Evolutionary conservation across 2,888 invertebrate genomes (phyloP), one percentile per base, ranked within the genome.

Genomic region (Opisthograptis luteolata): DNA sequence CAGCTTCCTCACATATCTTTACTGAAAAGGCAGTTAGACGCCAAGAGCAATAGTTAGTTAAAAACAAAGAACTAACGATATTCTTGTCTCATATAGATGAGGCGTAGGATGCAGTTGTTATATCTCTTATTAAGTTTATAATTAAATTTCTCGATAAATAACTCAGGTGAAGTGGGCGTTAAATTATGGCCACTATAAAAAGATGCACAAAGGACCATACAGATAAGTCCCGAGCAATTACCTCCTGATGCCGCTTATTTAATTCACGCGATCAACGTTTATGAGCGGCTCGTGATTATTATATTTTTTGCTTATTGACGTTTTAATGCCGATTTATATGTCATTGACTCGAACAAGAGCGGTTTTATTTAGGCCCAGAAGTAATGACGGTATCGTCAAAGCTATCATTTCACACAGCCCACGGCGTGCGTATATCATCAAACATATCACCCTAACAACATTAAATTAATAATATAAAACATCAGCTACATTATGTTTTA

Each of bases 141-240:
- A 81, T 84, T 83, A 82, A 78, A 78, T 77, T 57, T 80, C 72
- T 73, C 68, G 66, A 78, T 81, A 80, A 79, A 79, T 74, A 64
- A 62, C 46, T 60, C 49, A 49, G 47, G 44, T 53, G 55, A 52
- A 43, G 84, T 86, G 73, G 84, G 84, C 64, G 78, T 66, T 72
- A 71, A 84, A 81, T 86, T 85, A 87, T 79, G 66, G 56, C 57
- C 52, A 55, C 79, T 79, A 80, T 84, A 82, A 82, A 84, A 77
- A 79, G 73, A 73, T 71, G 65, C 68, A 76, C 73, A 79, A 80
- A 81, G 76, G 76, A 74, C 66, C 67, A 71, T 70, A 61, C 62
- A 63, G 74, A 77, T 76, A 72, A 65, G 62, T 62, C 64, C 56
- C 49, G 44, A 58, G 58, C 69, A 78, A 79, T 80, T 76, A 77